Evolutionary conservation across 1,140 invertebrate genomes (phyloP).

Genomic region (Holcopasites calliopsidis): DNA sequence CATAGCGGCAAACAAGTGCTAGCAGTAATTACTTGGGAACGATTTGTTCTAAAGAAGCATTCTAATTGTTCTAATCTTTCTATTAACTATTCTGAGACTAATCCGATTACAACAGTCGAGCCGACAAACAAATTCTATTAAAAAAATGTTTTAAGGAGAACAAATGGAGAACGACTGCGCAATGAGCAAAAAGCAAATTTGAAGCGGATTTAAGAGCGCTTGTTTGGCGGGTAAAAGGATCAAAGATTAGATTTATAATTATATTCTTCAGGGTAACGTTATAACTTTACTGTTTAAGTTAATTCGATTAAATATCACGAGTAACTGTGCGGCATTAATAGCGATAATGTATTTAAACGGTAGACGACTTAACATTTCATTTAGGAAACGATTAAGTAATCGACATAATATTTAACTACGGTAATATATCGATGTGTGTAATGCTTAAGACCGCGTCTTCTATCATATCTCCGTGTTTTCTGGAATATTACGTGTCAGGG

Average conservation of each 20-base stretch:
- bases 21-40: not conserved
- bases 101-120: no score
- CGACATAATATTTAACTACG: constrained; percentile 8
- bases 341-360: constrained; percentile 20
- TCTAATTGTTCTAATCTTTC: no score
- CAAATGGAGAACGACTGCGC: no score
- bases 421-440: constrained; percentile 2
- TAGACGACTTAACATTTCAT: not conserved
- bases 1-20: not conserved
- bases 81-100: no score
- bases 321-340: constrained; percentile 44
- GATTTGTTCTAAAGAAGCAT: no score
- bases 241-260: not conserved
- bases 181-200: no score
- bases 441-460: not conserved
- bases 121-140: no score
- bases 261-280: not conserved
- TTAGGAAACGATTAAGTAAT: constrained; percentile 22
- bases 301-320: not conserved
- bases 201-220: not conserved
- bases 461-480: constrained; percentile 15
- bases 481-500: not conserved
- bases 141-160: no score
- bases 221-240: constrained; percentile 14
- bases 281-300: constrained; percentile 17